Percentiles rank a stretch among this genome's conserved stretches.
Conservation (phyloP, 1,140 invertebrate species). For the Euura lappo region DNA sequence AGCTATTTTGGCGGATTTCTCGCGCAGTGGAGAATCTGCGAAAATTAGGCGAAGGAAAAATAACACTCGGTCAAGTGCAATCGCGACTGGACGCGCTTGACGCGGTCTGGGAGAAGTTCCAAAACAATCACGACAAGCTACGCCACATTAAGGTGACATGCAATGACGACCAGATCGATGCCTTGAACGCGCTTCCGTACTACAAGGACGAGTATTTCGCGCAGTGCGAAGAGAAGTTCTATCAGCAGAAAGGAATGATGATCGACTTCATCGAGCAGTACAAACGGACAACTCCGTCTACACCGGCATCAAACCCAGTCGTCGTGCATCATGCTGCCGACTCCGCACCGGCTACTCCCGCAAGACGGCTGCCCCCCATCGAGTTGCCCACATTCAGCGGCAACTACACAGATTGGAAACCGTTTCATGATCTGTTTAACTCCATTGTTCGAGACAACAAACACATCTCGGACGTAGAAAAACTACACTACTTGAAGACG, state of each 20-base stretch:
- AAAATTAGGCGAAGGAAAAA: neutral
- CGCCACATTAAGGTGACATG: neutral
- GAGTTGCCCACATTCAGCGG: too few relatives aligned
- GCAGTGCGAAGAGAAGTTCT: neutral
- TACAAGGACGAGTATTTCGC: too few relatives aligned
- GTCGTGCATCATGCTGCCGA: neutral
- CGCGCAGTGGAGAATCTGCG: neutral
- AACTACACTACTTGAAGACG: neutral
- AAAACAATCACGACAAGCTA: neutral
- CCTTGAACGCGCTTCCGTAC: neutral
- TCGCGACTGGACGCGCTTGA: neutral
- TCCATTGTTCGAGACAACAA: neutral
- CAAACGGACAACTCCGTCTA: neutral
- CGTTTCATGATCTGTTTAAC: neutral
- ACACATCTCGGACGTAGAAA: neutral
- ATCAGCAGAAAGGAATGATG: neutral
- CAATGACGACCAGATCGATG: neutral
- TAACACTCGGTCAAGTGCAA: neutral
- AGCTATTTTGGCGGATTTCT: too few relatives aligned
- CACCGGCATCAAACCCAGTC: neutral
- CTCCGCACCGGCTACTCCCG: too few relatives aligned
- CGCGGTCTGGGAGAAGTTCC: neutral
- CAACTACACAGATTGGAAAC: neutral
- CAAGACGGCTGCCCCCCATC: too few relatives aligned
- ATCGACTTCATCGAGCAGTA: neutral